phyloP scores from a whole-genome alignment of 2,888 invertebrate species.

The Lapara coniferarum region DNA sequence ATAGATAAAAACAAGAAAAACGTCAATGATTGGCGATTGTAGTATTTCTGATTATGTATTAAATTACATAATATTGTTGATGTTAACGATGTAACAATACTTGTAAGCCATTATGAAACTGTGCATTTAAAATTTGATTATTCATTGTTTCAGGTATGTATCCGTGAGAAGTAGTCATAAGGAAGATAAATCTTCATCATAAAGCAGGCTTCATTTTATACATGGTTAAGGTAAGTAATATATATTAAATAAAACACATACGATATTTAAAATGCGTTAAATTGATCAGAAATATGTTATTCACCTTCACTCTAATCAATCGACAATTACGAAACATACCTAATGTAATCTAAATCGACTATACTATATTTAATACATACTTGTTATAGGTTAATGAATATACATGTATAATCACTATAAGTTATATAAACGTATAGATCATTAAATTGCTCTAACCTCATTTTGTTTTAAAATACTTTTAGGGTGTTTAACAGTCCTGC shows the following conservation, averaged over 20 bases:
- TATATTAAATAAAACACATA: background rate
- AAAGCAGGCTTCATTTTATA: background rate
- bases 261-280: background rate
- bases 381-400: background rate
- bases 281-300: background rate
- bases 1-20: background rate
- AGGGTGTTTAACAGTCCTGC: background rate
- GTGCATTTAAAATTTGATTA: background rate
- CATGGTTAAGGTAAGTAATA: background rate
- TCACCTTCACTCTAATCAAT: background rate
- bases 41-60: background rate
- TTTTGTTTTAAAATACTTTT: too few species aligned
- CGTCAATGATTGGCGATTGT: background rate
- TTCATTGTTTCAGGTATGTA: slow-evolving; percentile 15
- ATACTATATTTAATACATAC: background rate
- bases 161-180: background rate
- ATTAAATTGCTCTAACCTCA: too few species aligned
- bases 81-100: background rate
- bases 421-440: background rate
- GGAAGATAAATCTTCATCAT: background rate
- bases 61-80: background rate
- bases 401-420: background rate
- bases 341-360: background rate
- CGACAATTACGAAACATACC: background rate
- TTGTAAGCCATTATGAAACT: background rate